Percentiles rank a stretch among this genome's conserved stretches.
These are phyloP conservation scores for Girardia tigrina DNA, from an alignment of 2,888 invertebrate species.

Conservation along the genomic window DNA sequence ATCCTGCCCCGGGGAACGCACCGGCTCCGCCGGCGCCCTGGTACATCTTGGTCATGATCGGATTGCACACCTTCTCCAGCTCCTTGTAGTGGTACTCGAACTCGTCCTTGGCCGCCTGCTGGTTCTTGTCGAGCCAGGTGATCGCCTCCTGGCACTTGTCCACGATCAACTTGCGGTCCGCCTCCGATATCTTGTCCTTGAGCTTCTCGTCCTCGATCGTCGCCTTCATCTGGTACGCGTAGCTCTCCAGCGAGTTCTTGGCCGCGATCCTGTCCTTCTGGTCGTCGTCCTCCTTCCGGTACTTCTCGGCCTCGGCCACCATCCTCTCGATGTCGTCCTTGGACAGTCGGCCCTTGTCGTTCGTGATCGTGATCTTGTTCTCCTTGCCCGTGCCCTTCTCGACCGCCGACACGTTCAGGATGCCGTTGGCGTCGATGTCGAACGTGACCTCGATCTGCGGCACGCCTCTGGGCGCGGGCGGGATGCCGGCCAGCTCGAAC, in stretches of 20 bases:
- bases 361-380: conserved; percentile 56
- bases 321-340: conserved; percentile 36
- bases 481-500: conserved; percentile 37
- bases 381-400: conserved; percentile 61
- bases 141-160: conserved; percentile 73
- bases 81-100: conserved; percentile 88
- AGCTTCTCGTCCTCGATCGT: conserved; percentile 72
- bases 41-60: conserved; percentile 43
- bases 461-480: conserved; percentile 61
- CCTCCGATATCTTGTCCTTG: conserved; percentile 68
- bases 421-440: conserved; percentile 60
- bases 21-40: conserved; percentile 54
- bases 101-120: conserved; percentile 73
- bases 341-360: conserved; percentile 58
- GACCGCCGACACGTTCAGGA: conserved; percentile 78
- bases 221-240: conserved; percentile 69
- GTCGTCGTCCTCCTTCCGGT: conserved; percentile 33
- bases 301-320: conserved; percentile 36
- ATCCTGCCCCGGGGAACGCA: neutral
- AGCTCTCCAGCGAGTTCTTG: conserved; percentile 39
- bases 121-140: conserved; percentile 57
- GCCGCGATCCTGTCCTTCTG: conserved; percentile 28
- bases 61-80: conserved; percentile 71
- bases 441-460: conserved; percentile 59
- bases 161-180: conserved; percentile 63